Conservation (phyloP, 2,113 vertebrate species). For the Macaca fascicularis region DNA sequence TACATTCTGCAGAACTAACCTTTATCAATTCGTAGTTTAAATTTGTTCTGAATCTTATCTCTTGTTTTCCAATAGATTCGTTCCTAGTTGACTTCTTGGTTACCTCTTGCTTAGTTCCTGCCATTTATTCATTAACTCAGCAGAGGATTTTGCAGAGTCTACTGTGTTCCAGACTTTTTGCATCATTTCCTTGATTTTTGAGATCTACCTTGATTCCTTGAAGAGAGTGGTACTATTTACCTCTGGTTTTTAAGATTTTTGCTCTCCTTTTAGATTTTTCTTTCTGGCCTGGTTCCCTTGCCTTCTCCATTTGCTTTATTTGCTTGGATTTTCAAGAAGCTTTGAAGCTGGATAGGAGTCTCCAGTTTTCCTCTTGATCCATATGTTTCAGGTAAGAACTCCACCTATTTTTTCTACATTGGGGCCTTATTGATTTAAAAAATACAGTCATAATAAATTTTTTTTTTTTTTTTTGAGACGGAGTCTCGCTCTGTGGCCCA, state of each 20-base stretch:
- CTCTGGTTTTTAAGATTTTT: neutral
- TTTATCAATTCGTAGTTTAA: slow-evolving; percentile 19
- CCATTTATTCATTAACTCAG: neutral
- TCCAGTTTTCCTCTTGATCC: neutral
- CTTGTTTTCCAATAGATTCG: neutral
- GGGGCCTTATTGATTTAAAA: neutral
- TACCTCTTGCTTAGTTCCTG: neutral
- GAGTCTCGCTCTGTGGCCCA: too few species aligned
- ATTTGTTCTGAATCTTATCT: neutral
- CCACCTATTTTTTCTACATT: neutral
- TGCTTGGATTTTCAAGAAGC: slow-evolving; percentile 7
- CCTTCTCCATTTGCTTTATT: neutral
- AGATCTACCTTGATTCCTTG: neutral
- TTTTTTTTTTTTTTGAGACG: neutral
- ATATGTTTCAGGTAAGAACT: neutral
- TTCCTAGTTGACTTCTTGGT: neutral
- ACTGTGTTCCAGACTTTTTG: neutral
- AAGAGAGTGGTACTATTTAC: neutral
- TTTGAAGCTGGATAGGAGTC: neutral
- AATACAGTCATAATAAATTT: neutral
- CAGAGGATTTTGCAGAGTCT: neutral
- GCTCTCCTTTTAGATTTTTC: neutral
- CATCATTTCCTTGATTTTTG: neutral
- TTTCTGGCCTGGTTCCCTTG: neutral
- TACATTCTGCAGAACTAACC: neutral